Evolutionary conservation across 1,140 invertebrate species (phyloP).

Genomic region (Pararge aegeria): DNA sequence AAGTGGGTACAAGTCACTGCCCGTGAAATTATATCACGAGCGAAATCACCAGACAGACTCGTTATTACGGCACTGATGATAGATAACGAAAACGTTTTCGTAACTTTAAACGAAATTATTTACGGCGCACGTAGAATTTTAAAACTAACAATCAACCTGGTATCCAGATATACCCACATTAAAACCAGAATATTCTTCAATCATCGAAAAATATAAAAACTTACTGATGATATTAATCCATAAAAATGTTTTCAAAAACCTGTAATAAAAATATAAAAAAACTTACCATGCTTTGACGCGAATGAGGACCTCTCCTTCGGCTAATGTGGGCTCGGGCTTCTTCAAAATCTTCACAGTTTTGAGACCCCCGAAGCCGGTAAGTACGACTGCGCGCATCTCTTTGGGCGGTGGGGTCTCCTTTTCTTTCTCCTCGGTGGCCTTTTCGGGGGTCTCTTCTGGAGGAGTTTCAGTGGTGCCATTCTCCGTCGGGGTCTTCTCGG

Average conservation of each 20-base stretch:
- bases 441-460: conserved; percentile 77
- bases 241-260: conserved; percentile 15
- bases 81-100: neutral
- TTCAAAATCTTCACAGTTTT: conserved; percentile 91
- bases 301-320: conserved; percentile 90
- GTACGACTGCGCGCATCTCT: conserved; percentile 91
- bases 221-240: too few species aligned
- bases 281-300: conserved; percentile 93
- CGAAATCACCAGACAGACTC: neutral
- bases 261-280: conserved; percentile 27
- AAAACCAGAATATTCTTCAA: too few species aligned
- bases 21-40: conserved; percentile 27
- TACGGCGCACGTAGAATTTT: neutral
- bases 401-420: conserved; percentile 84
- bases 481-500: conserved; percentile 74
- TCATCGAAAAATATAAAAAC: too few species aligned
- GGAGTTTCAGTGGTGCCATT: conserved; percentile 74
- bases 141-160: neutral
- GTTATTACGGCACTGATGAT: conserved; percentile 1
- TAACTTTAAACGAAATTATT: neutral
- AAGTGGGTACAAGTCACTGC: conserved; percentile 35
- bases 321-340: conserved; percentile 87
- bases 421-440: conserved; percentile 76
- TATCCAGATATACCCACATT: neutral
- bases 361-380: conserved; percentile 90